Evolutionary conservation across 2,113 vertebrate species (phyloP).

Genomic region (Onychostruthus taczanowskii): DNA sequence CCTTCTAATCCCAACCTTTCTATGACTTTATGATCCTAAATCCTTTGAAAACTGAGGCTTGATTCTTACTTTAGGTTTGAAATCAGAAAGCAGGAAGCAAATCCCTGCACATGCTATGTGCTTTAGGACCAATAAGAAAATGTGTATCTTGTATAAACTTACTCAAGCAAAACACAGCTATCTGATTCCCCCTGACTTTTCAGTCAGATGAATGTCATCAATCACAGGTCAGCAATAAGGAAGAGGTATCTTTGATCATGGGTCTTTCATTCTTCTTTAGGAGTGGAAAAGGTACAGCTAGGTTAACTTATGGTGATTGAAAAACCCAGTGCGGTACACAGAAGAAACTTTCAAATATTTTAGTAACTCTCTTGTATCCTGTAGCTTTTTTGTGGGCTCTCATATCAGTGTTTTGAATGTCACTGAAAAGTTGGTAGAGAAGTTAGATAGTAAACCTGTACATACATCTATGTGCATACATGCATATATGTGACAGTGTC

Average conservation of each 20-base stretch:
- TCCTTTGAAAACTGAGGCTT: not conserved
- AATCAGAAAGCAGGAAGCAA: not conserved
- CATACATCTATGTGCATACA: not conserved
- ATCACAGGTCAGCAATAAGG: not conserved
- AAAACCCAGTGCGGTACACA: not conserved
- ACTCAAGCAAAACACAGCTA: not conserved
- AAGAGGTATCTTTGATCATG: not conserved
- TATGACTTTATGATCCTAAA: not conserved
- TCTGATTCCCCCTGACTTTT: not conserved
- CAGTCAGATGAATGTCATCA: not conserved
- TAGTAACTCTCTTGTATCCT: not conserved
- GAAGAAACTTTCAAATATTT: not conserved
- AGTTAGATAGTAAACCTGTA: not conserved
- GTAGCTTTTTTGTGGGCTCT: not conserved
- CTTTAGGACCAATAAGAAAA: not conserved
- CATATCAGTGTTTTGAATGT: not conserved
- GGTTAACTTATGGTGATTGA: not conserved
- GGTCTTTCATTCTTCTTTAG: not conserved
- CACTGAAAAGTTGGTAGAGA: not conserved
- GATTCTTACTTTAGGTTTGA: not conserved
- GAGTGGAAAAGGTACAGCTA: not conserved
- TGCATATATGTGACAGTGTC: not conserved
- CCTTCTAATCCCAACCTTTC: not conserved
- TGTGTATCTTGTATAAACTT: not conserved
- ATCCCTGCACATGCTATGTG: not conserved